Conservation (phyloP, 2,888 invertebrate genomes). For the Drymonia ruficornis region DNA sequence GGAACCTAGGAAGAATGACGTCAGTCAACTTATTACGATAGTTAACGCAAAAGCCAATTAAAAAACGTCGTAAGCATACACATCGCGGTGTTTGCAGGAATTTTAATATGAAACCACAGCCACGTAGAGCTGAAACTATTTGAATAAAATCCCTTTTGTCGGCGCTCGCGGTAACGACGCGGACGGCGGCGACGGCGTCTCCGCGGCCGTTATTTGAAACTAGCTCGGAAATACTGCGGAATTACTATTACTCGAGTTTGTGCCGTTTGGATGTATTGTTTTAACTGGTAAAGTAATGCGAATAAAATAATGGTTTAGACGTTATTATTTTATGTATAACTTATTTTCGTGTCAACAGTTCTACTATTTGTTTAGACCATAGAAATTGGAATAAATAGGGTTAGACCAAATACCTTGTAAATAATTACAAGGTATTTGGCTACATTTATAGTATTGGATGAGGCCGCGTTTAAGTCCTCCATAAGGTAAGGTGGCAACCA, state of each 20-base stretch:
- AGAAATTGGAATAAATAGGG: too few species aligned
- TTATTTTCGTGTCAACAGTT: too few species aligned
- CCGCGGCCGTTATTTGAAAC: slow-evolving; percentile 28
- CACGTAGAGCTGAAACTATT: slow-evolving; percentile 41
- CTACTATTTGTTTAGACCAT: too few species aligned
- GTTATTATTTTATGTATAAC: too few species aligned
- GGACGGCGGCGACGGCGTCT: too few species aligned
- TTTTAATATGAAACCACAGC: slow-evolving; percentile 38
- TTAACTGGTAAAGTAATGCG: not conserved
- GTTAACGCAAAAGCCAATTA: not conserved
- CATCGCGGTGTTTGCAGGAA: slow-evolving; percentile 24
- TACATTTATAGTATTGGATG: too few species aligned
- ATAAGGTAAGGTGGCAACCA: too few species aligned
- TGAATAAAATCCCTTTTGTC: slow-evolving; percentile 51
- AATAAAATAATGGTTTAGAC: too few species aligned
- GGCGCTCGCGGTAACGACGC: slow-evolving; percentile 33
- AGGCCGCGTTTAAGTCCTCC: too few species aligned
- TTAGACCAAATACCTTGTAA: too few species aligned
- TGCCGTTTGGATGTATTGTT: not conserved
- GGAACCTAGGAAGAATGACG: not conserved
- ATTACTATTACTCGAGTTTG: slow-evolving; percentile 33
- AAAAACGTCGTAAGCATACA: not conserved
- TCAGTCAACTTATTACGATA: not conserved
- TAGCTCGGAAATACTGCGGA: slow-evolving; percentile 34
- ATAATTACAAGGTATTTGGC: too few species aligned